Evolutionary conservation across 2,113 vertebrate species (phyloP).

Genomic region (Heliornis fulica): DNA sequence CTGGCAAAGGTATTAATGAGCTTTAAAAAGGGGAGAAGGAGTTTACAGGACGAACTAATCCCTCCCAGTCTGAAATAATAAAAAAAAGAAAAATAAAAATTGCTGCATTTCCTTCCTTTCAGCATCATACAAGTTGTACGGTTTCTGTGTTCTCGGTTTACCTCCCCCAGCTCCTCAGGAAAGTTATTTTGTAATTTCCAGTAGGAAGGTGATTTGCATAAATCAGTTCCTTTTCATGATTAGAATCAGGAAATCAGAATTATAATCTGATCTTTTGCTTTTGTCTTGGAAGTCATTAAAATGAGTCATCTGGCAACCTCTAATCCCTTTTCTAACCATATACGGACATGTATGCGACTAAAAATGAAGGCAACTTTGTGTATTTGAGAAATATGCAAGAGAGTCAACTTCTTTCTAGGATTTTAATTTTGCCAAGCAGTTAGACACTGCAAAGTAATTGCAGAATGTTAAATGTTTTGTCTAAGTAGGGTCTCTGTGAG

Average conservation of each 20-base stretch:
- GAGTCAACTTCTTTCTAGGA: not conserved
- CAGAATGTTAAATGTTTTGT: not conserved
- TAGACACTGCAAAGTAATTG: not conserved
- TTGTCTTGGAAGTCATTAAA: constrained; percentile 59
- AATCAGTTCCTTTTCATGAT: constrained; percentile 56
- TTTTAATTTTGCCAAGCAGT: not conserved
- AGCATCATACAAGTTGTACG: not conserved
- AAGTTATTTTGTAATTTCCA: constrained; percentile 73
- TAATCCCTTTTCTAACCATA: constrained; percentile 44
- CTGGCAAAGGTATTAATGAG: constrained; percentile 25
- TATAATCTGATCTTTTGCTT: constrained; percentile 37
- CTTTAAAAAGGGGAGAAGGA: constrained; percentile 16
- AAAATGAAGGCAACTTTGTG: not conserved
- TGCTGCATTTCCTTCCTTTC: constrained; percentile 68
- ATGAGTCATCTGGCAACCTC: constrained; percentile 29
- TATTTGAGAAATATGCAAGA: not conserved
- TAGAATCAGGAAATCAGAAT: constrained; percentile 47
- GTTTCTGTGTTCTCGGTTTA: not conserved
- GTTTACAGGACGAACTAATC: constrained; percentile 44
- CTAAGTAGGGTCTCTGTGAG: not conserved
- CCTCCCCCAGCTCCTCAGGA: constrained; percentile 22
- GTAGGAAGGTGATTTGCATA: constrained; percentile 69
- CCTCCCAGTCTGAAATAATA: constrained; percentile 45
- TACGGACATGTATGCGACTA: not conserved
- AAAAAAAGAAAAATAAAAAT: constrained; percentile 10